phyloP scores from a whole-genome alignment of 2,888 invertebrate genomes.

The Phania funesta region DNA sequence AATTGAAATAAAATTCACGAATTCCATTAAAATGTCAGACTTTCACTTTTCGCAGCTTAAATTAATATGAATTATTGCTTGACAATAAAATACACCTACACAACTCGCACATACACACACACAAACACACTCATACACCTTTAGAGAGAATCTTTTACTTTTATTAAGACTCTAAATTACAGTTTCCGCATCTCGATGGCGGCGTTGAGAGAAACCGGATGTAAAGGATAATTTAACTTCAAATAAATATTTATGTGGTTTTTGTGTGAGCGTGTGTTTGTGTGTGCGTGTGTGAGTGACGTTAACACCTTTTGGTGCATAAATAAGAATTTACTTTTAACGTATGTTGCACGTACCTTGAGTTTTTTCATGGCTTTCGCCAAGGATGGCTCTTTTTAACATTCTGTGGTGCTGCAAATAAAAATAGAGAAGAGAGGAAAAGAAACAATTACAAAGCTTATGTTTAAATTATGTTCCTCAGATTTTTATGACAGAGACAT shows the following conservation, averaged over 20 bases:
- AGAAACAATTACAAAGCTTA: slow-evolving; percentile 9
- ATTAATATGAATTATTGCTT: slow-evolving; percentile 71
- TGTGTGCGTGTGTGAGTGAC: background rate
- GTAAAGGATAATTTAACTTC: slow-evolving; percentile 67
- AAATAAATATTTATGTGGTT: background rate
- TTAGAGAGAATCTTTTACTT: slow-evolving; percentile 16
- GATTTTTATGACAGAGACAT: slow-evolving; percentile 20
- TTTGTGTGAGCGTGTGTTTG: background rate
- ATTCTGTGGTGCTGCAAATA: background rate
- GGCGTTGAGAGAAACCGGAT: slow-evolving; percentile 37
- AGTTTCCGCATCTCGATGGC: background rate
- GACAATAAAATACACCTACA: slow-evolving; percentile 13
- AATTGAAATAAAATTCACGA: slow-evolving; percentile 67
- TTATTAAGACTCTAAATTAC: background rate
- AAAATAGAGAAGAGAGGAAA: background rate
- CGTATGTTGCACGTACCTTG: slow-evolving; percentile 46
- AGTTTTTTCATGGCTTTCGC: background rate
- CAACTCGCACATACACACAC: background rate
- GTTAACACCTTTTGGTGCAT: slow-evolving; percentile 38
- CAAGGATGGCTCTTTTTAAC: background rate
- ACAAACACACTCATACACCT: background rate
- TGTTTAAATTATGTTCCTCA: slow-evolving; percentile 46
- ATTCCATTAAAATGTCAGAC: slow-evolving; percentile 72
- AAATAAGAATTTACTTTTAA: slow-evolving; percentile 37
- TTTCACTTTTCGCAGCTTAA: slow-evolving; percentile 72